Evolutionary conservation across 1,140 invertebrate species (phyloP).

Genomic region (Pteromalus puparum): DNA sequence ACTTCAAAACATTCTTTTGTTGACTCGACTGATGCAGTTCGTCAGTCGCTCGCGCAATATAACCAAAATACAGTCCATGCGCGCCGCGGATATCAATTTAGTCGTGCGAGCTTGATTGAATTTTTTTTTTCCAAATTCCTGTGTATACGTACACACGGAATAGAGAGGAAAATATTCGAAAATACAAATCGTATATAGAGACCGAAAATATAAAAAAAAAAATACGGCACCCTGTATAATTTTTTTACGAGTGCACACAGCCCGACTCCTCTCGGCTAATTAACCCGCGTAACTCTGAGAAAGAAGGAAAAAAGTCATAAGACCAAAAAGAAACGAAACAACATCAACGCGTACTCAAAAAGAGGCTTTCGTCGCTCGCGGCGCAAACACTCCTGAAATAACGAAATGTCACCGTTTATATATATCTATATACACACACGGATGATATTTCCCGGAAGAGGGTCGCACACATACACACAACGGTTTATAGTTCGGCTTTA

Average conservation of each 20-base stretch:
- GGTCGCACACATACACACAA: not conserved
- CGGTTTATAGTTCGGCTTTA: conserved; percentile 10
- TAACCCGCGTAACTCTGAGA: not conserved
- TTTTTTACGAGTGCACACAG: not conserved
- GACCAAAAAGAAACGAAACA: not conserved
- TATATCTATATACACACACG: not conserved
- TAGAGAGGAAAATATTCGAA: too few species aligned
- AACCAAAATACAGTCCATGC: too few species aligned
- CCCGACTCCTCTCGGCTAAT: not conserved
- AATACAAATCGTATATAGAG: too few species aligned
- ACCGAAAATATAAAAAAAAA: too few species aligned
- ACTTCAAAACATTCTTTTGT: too few species aligned
- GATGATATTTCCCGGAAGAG: conserved; percentile 11
- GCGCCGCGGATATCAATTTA: too few species aligned
- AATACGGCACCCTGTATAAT: not conserved
- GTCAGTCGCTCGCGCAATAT: too few species aligned
- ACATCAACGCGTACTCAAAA: not conserved
- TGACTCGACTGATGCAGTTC: too few species aligned
- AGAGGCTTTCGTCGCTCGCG: not conserved
- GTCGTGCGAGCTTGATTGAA: too few species aligned
- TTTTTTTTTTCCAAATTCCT: too few species aligned
- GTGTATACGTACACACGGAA: too few species aligned
- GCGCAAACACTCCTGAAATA: conserved; percentile 18
- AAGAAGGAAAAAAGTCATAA: not conserved
- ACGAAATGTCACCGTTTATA: not conserved